Evolutionary conservation across 2,797 vertebrate species (phyloP), one percentile per base, ranked within the genome.

Genomic region (Fringilla coelebs): DNA sequence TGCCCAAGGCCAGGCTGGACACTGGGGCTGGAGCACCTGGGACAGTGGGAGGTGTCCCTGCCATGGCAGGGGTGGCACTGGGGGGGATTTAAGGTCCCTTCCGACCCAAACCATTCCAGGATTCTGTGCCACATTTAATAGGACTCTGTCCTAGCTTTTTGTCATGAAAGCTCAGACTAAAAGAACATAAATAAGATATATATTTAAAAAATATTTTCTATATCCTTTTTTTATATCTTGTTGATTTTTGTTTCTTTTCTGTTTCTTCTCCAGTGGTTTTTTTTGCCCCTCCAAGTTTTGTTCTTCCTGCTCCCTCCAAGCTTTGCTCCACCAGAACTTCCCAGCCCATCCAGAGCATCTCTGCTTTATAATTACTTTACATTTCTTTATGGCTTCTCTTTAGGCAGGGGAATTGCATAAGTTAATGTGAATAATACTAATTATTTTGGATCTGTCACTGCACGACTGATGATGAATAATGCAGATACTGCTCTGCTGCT

Each of bases 401-500:
- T 13, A 85, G 60, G 77, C 8, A 20, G 24, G 60, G 58, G 85
- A 94, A 91, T 95, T 94, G 85, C 93, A 75, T 73, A 94, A 96
- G 82, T 96, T 90, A 88, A 86, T 6, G 18, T 75, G 90, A 96
- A 80, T 95, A 92, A 94, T 83, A 58, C 70, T 95, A 95, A 97
- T 97, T 96, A 96, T 92, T 93, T 94, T 82, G 92, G 84, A 93
- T 86, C 85, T 94, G 91, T 93, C 92, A 88, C 63, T 89, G 89
- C 94, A 93, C 34, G 84, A 93, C 46, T 46, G 81, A 29, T 89
- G 90, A 96, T 97, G 96, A 97, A 97, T 97, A 96, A 97, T 96
- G 95, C 90, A 97, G 92, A n/a, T 57, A 8, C 85, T 88, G 79
- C 86, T 93, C 90, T 88, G 89, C 79, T 5, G 17, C 90, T 89